Base-by-base conservation (phyloP, 1,140 invertebrate genomes). In the Ylistrum balloti region DNA sequence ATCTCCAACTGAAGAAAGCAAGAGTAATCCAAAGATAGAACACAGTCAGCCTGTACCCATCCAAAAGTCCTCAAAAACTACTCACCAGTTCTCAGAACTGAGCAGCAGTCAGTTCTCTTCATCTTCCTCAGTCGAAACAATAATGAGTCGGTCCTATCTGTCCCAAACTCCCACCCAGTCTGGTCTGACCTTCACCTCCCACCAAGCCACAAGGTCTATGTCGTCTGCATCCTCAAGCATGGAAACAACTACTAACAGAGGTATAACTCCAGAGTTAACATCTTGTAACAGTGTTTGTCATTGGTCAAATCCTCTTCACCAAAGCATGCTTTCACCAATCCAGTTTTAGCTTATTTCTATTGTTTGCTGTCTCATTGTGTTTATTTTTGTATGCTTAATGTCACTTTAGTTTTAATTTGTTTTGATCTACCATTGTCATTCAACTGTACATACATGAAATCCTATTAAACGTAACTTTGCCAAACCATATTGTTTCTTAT, bases 11-110 rank as follows among this genome's bases (percentile, higher is more conserved):
- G 41, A 88, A 33, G 45, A 88, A 11, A 33, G 38, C 89, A 92
- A 86, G 89, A 90, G 28, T 87, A 88, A 38, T 56, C 88, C 33
- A 32, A 86, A 85, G 15, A n/a, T 41, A 45, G 86, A 45, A 22
- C 32, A 86, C n/a, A 89, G 56, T 28, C 56, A 74, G 56, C 56
- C 56, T 74, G 56, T 74, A 7, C 56, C 56, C n/a, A 74, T 74
- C n/a, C 56, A 74, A 11, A 22, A 74, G 22, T 74, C 56, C 56
- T 74, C 56, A 74, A 74, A 74, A 74, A 28, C 56, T 9, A 74
- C 56, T n/a, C 56, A 74, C 56, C 56, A 74, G 56, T 74, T 74
- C n/a, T 74, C 56, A 28, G 56, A 74, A 28, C 56, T 28, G 9
- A 74, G 56, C n/a, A 74, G 56, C 56, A 48, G 45, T 20, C 56